These are phyloP conservation scores for Hemistola chrysoprasaria DNA, from an alignment of 2,888 invertebrate genomes.

Conservation along the genomic window DNA sequence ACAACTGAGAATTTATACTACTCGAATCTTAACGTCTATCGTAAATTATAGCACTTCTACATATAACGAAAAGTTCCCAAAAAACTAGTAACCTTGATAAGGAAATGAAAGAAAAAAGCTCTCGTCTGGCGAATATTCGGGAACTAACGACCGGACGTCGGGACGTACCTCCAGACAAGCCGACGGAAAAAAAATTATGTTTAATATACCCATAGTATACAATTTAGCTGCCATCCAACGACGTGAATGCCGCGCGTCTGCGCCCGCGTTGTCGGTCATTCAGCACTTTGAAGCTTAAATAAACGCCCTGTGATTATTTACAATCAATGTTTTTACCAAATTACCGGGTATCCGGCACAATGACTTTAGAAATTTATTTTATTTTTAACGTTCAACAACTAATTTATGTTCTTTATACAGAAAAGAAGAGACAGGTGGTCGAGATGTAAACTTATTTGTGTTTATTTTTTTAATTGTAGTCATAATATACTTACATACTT, in stretches of 20 bases:
- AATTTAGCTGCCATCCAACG: conserved; percentile 16
- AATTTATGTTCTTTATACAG: too few species aligned
- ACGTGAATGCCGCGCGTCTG: neutral
- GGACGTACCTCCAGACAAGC: conserved; percentile 6
- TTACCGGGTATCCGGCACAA: conserved; percentile 3
- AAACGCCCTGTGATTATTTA: conserved; percentile 12
- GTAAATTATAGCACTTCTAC: conserved; percentile 1
- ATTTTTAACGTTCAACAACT: too few species aligned
- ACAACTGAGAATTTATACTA: too few species aligned
- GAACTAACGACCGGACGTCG: conserved; percentile 17
- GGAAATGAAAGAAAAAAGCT: conserved; percentile 7
- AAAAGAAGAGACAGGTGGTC: too few species aligned
- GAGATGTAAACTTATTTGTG: too few species aligned
- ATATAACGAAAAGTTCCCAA: conserved; percentile 6
- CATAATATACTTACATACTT: too few species aligned
- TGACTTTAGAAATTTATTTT: too few species aligned
- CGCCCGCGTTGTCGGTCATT: conserved; percentile 3
- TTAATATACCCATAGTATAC: neutral
- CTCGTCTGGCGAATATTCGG: conserved; percentile 5
- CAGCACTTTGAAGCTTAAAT: conserved; percentile 3
- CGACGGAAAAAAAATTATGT: conserved; percentile 20
- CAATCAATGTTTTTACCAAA: conserved; percentile 13
- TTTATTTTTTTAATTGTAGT: too few species aligned
- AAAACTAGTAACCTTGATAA: conserved; percentile 7
- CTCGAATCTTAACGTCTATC: neutral